Evolutionary conservation across 2,797 vertebrate genomes (phyloP).

Genomic region (Poeciliopsis infans): DNA sequence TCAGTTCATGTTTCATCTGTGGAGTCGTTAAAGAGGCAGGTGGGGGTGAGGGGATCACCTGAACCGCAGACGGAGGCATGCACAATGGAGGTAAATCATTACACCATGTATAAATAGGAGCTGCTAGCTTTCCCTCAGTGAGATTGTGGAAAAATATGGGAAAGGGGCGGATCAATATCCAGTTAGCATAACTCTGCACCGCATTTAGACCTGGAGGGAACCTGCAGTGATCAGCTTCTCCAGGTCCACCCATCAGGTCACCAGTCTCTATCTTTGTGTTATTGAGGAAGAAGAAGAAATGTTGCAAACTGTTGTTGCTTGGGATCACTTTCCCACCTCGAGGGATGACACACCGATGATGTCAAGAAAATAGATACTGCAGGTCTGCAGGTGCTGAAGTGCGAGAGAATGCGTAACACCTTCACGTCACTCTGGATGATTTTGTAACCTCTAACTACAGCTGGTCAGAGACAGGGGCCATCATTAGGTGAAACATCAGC

Average conservation of each 20-base stretch:
- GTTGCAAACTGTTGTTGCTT: slow-evolving; percentile 52
- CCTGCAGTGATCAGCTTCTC: slow-evolving; percentile 10
- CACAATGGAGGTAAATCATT: slow-evolving; percentile 59
- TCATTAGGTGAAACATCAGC: background rate
- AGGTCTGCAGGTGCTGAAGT: slow-evolving; percentile 20
- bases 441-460: slow-evolving; percentile 9
- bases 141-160: slow-evolving; percentile 24
- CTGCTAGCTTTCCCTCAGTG: slow-evolving; percentile 26
- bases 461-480: slow-evolving; percentile 1
- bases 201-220: slow-evolving; percentile 17
- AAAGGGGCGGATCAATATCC: slow-evolving; percentile 47
- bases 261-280: slow-evolving; percentile 30
- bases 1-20: slow-evolving; percentile 62
- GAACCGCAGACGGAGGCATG: slow-evolving; percentile 51
- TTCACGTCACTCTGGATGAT: slow-evolving; percentile 3
- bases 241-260: slow-evolving; percentile 31
- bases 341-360: background rate
- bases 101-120: slow-evolving; percentile 48
- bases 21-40: slow-evolving; percentile 56
- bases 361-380: slow-evolving; percentile 13
- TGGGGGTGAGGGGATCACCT: slow-evolving; percentile 60
- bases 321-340: slow-evolving; percentile 37
- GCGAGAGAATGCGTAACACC: slow-evolving; percentile 8
- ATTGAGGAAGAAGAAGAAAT: background rate
- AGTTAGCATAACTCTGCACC: slow-evolving; percentile 60